phyloP scores from a whole-genome alignment of 1,140 invertebrate genomes.

The Anastrepha obliqua region DNA sequence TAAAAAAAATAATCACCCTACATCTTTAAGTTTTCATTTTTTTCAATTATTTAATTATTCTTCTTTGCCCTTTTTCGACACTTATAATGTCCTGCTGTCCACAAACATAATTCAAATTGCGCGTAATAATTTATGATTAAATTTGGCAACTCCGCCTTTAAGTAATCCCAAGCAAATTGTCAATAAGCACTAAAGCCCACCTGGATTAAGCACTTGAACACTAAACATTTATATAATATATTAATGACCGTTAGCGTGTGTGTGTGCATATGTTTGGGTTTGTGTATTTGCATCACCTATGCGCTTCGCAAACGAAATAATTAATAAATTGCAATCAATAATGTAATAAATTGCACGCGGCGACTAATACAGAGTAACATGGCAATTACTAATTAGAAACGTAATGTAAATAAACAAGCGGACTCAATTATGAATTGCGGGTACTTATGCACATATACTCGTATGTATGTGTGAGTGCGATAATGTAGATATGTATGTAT shows the following conservation, averaged over 20 bases:
- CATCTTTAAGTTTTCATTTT: no score
- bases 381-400: constrained; percentile 41
- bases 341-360: constrained; percentile 48
- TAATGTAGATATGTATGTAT: no score
- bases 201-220: constrained; percentile 7
- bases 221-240: background rate
- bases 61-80: no score
- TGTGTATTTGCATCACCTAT: background rate
- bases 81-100: no score
- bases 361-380: constrained; percentile 6
- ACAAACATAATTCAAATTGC: no score
- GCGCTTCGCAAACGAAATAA: constrained; percentile 33
- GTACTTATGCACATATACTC: background rate
- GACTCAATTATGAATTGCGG: constrained; percentile 2
- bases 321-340: constrained; percentile 53
- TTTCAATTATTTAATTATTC: no score
- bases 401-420: constrained; percentile 3
- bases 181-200: background rate
- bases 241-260: background rate
- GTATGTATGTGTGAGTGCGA: background rate
- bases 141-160: constrained; percentile 37
- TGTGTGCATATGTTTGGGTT: background rate
- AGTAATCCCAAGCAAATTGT: constrained; percentile 32
- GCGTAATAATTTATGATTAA: background rate
- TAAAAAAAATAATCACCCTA: no score